Evolutionary conservation across 2,888 invertebrate genomes (phyloP).

Genomic region (Aleiodes leptofemur): DNA sequence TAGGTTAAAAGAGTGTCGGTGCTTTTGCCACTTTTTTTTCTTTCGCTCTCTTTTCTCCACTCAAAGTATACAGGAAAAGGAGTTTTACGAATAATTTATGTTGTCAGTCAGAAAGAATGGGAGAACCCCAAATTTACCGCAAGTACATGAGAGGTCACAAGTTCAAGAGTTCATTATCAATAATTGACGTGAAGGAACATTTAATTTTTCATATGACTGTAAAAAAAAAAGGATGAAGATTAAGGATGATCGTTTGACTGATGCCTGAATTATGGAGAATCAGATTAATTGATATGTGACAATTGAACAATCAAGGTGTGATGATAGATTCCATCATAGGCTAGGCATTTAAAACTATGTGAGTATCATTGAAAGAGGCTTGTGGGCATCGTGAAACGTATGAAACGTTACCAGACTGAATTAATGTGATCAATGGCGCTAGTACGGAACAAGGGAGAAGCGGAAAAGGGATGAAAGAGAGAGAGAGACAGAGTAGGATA

Average conservation of each 20-base stretch:
- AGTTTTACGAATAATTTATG: slow-evolving; percentile 56
- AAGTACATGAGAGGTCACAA: slow-evolving; percentile 62
- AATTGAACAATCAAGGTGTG: background rate
- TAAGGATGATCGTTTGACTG: too few species aligned
- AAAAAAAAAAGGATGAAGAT: background rate
- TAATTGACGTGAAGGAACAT: too few species aligned
- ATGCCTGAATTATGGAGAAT: background rate
- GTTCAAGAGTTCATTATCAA: slow-evolving; percentile 65
- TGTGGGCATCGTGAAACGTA: slow-evolving; percentile 3
- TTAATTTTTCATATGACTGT: slow-evolving; percentile 45
- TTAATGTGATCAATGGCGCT: slow-evolving; percentile 57
- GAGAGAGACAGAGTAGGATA: slow-evolving; percentile 42
- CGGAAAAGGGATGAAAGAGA: slow-evolving; percentile 39
- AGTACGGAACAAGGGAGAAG: slow-evolving; percentile 35
- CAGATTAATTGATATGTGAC: background rate
- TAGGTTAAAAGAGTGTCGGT: slow-evolving; percentile 24
- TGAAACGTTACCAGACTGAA: slow-evolving; percentile 51
- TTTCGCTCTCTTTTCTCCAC: background rate
- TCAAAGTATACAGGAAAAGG: background rate
- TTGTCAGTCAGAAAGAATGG: slow-evolving; percentile 47
- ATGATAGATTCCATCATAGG: background rate
- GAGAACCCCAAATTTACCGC: slow-evolving; percentile 43
- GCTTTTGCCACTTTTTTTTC: background rate
- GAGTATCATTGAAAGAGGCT: slow-evolving; percentile 12
- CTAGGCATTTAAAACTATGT: slow-evolving; percentile 34